Conservation (phyloP, 2,113 vertebrate species). For the Pungitius pungitius region DNA sequence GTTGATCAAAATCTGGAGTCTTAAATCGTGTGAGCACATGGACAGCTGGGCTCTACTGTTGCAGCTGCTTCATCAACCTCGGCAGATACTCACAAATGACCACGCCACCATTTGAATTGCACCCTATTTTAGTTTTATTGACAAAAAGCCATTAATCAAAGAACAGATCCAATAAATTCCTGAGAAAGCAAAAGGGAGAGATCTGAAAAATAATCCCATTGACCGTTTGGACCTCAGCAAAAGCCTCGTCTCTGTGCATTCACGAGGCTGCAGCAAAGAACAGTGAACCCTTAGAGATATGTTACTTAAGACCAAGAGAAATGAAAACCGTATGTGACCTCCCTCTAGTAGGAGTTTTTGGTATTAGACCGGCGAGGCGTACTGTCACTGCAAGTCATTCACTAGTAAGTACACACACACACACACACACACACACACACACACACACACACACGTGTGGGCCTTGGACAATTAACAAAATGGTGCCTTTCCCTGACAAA, state of each 20-base stretch:
- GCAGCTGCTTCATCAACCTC: not conserved
- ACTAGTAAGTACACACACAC: slow-evolving; percentile 9
- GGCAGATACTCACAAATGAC: slow-evolving; percentile 17
- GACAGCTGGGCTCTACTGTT: slow-evolving; percentile 19
- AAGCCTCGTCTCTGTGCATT: slow-evolving; percentile 34
- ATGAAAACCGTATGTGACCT: not conserved
- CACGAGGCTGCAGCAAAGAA: slow-evolving; percentile 32
- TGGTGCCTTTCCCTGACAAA: slow-evolving; percentile 56
- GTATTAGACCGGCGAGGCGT: slow-evolving; percentile 2
- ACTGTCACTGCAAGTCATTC: not conserved
- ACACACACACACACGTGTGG: not conserved
- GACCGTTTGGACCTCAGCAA: slow-evolving; percentile 20
- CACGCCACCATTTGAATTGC: not conserved
- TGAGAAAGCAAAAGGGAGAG: slow-evolving; percentile 60
- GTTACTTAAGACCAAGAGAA: not conserved
- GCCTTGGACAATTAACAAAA: slow-evolving; percentile 8
- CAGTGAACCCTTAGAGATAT: slow-evolving; percentile 15
- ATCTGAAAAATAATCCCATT: slow-evolving; percentile 27
- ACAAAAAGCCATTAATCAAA: slow-evolving; percentile 59
- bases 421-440: too few species aligned
- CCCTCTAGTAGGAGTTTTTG: slow-evolving; percentile 1
- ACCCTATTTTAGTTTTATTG: slow-evolving; percentile 61
- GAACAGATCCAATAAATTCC: slow-evolving; percentile 56
- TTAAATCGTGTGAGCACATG: slow-evolving; percentile 35
- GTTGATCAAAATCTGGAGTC: slow-evolving; percentile 14